These are phyloP conservation scores for Megaceryle torquata DNA, from an alignment of 2,113 vertebrate genomes.

Conservation along the genomic window DNA sequence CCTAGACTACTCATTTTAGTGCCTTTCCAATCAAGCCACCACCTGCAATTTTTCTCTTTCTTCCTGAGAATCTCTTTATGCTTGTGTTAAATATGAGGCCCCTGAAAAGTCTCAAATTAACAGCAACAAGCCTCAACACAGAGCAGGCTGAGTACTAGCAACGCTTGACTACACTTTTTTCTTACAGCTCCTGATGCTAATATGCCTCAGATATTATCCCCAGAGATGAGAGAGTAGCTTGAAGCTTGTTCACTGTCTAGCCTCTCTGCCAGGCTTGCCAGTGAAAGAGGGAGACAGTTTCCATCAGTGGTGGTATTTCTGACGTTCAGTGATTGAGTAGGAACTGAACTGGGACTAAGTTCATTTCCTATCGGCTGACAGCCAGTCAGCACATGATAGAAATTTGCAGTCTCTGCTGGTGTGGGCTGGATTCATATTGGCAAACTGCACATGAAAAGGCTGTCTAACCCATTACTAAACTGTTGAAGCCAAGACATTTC, in stretches of 20 bases:
- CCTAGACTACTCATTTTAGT: not conserved
- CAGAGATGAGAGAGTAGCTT: conserved; percentile 1
- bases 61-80: not conserved
- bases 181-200: not conserved
- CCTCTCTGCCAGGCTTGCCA: conserved; percentile 17
- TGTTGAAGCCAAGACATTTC: conserved; percentile 36
- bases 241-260: conserved; percentile 7
- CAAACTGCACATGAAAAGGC: conserved; percentile 22
- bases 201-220: not conserved
- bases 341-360: conserved; percentile 38
- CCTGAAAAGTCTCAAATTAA: not conserved
- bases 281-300: conserved; percentile 13
- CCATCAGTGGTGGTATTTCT: conserved; percentile 27
- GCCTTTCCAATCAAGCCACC: not conserved
- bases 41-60: not conserved
- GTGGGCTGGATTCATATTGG: conserved; percentile 27
- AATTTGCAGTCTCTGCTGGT: conserved; percentile 16
- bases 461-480: conserved; percentile 39
- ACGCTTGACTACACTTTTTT: not conserved
- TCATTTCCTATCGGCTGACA: conserved; percentile 43
- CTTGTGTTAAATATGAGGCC: not conserved
- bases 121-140: not conserved
- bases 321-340: not conserved
- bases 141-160: not conserved
- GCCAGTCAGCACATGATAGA: conserved; percentile 8